Base-by-base conservation (phyloP, 1,140 invertebrate species). In the Panulirus ornatus region DNA sequence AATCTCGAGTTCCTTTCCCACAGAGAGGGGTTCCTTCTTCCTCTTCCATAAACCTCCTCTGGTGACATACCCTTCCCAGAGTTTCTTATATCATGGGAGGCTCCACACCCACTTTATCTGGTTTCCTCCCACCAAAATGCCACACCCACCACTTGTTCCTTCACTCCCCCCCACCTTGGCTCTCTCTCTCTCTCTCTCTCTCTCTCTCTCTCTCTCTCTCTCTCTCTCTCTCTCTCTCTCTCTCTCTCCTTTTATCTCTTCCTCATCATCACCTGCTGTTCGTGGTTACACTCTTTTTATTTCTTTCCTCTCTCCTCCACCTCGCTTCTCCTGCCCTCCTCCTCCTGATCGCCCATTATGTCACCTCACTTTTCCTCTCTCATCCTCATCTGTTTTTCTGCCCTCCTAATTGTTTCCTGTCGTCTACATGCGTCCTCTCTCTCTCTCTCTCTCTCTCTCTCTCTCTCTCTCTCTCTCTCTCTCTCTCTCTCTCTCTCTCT, bases 121-220 rank as follows among this genome's bases (percentile, higher is more conserved):
- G n/a, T n/a, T n/a, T n/a, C n/a, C n/a, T n/a, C n/a, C n/a, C n/a
- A n/a, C n/a, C n/a, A n/a, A 30, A 70, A 70, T 22, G 22, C 22
- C n/a, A 9, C 66, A 30, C 66, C 36, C 66, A 30, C 66, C n/a
- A 30, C 66, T 70, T 34, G 27, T 34, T 70, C 66, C 36, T 34
- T 70, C 66, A 30, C 66, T n/a, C n/a, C n/a, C n/a, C n/a, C n/a
- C n/a, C n/a, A n/a, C n/a, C n/a, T n/a, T n/a, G n/a, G n/a, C n/a
- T n/a, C n/a, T n/a, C n/a, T n/a, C n/a, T n/a, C n/a, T n/a, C n/a
- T n/a, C n/a, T n/a, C n/a, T n/a, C n/a, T 70, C 66, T 70, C 66
- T 70, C 66, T 70, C 66, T 70, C 66, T 70, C 66, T 70, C 66
- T 70, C 66, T 70, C 66, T 70, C 66, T 70, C 66, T 70, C 66